Evolutionary conservation across 2,888 invertebrate species (phyloP).

Genomic region (Spilarctia lutea): DNA sequence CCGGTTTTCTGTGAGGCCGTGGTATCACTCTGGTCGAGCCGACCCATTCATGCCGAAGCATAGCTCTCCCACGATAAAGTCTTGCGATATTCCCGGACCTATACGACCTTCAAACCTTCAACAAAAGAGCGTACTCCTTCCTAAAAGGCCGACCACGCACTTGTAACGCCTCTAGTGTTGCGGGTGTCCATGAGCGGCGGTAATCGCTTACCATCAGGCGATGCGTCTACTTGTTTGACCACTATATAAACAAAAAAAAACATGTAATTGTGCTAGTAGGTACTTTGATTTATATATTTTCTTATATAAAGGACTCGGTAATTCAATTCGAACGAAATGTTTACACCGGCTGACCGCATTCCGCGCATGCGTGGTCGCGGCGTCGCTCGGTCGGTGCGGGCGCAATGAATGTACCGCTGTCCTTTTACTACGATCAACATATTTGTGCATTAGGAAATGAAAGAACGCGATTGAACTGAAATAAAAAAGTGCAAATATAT

Average conservation of each 20-base stretch:
- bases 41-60: too few relatives aligned
- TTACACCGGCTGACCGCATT: constrained; percentile 71
- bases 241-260: not conserved
- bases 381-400: constrained; percentile 32
- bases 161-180: too few relatives aligned
- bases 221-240: too few relatives aligned
- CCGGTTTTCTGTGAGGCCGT: too few relatives aligned
- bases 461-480: not conserved
- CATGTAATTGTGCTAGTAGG: not conserved
- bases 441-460: constrained; percentile 51
- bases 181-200: too few relatives aligned
- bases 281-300: not conserved
- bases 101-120: too few relatives aligned
- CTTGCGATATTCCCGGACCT: too few relatives aligned
- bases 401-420: constrained; percentile 42
- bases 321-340: constrained; percentile 26
- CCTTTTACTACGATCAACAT: constrained; percentile 48
- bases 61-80: too few relatives aligned
- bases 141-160: too few relatives aligned
- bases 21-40: too few relatives aligned
- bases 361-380: constrained; percentile 58
- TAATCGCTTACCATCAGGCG: too few relatives aligned
- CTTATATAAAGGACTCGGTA: constrained; percentile 1
- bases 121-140: too few relatives aligned
- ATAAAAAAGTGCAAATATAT: not conserved